A percentile compares a stretch with the other conserved stretches of the same genome.
phyloP scores from a whole-genome alignment of 1,140 invertebrate species.

The Cydia splendana region DNA sequence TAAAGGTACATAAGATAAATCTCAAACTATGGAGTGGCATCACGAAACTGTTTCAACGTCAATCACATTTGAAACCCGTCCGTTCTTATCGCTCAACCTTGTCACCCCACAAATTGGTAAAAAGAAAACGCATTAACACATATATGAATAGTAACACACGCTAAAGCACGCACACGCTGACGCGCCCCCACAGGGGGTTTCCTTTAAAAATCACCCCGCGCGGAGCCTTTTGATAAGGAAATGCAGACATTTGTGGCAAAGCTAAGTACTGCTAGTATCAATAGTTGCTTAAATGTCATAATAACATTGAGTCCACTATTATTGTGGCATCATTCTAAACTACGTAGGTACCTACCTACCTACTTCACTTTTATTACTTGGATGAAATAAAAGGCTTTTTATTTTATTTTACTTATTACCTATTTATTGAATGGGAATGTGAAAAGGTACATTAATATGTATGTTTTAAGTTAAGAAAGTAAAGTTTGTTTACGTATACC shows the following conservation, averaged over 20 bases:
- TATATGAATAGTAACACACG: constrained; percentile 72
- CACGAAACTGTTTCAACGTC: background rate
- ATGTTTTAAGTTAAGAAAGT: too few species aligned
- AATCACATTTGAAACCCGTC: constrained; percentile 9
- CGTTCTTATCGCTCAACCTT: constrained; percentile 14
- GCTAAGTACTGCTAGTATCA: constrained; percentile 72
- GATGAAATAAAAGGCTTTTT: too few species aligned
- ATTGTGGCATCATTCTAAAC: too few species aligned
- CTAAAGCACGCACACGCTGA: constrained; percentile 54
- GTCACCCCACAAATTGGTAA: constrained; percentile 74
- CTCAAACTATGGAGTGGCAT: background rate
- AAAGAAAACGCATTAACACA: constrained; percentile 78
- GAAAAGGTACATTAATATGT: too few species aligned
- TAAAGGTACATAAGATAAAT: too few species aligned
- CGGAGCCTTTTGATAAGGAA: constrained; percentile 76
- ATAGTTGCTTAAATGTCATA: constrained; percentile 23
- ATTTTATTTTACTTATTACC: too few species aligned
- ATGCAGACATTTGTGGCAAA: constrained; percentile 78
- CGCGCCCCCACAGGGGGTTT: constrained; percentile 48
- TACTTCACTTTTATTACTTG: too few species aligned
- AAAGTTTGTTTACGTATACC: too few species aligned
- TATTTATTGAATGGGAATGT: too few species aligned
- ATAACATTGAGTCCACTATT: background rate
- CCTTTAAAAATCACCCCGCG: constrained; percentile 67
- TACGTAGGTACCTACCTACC: too few species aligned